Base-by-base conservation (phyloP, 2,113 vertebrate genomes). In the Rhegmatorhina hoffmannsi region DNA sequence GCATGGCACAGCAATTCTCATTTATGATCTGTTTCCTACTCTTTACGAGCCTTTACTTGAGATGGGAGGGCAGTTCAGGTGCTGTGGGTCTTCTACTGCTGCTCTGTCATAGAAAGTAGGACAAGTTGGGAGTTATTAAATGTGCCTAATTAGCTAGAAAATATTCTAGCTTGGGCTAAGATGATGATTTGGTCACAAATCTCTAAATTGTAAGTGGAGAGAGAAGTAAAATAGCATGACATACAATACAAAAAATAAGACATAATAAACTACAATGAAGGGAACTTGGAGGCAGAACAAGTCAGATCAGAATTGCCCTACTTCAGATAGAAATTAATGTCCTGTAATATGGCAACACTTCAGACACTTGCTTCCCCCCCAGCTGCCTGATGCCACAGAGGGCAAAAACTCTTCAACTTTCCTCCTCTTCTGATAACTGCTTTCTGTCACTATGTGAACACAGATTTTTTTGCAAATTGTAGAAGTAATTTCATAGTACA, bases 401-500 rank as follows among this genome's bases (percentile, higher is more conserved):
- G 55, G 21, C 21, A 91, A 82, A 85, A 58, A 21, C 16, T 56
- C 17, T 86, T 86, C 26, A 74, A 5, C 25, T 8, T 62, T 80
- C 33, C 19, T 80, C 13, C 33, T 92, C 23, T 63, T 72, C 64
- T 78, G 24, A 40, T 55, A 56, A 77, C 36, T 90, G n/a, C 44
- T 81, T 81, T 23, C 63, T 91, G 36, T 60, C 31, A 14, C 46
- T 73, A 17, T 29, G 26, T 2, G 0, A 31, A 49, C 29, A 16
- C 2, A 9, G 21, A 16, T 16, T 23, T 23, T 56, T 16, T 59
- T 52, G 50, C 26, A 28, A 52, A 31, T 49, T 66, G 44, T 28
- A 77, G 66, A 95, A 93, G 75, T 67, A 53, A 90, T 83, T 92
- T 92, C 64, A 75, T 55, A 90, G n/a, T 63, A 87, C 44, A 31